Evolutionary conservation across 1,140 invertebrate genomes (phyloP), one percentile per base, ranked within the genome.

Genomic region (Phymastichus coffea): DNA sequence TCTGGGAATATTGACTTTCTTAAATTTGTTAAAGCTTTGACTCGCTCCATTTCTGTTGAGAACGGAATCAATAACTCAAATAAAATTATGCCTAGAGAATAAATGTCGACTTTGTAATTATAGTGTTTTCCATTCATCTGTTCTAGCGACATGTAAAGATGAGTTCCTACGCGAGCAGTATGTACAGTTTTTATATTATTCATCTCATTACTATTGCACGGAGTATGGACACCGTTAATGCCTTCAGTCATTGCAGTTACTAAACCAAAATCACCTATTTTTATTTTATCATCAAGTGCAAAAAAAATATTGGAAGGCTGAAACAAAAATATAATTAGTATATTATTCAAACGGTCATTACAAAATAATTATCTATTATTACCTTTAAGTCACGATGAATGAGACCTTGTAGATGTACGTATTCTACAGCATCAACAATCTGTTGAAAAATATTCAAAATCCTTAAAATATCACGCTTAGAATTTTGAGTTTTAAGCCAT

Each of bases 121-220:
- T 98, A 98, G 2, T 84, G 80, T 57, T 86, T 82, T 1, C 90
- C 88, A 10, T 81, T 78, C 12, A 89, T 80, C 81, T 98, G 96
- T 78, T 99, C 97, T 20, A 95, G 96, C 57, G 95, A 97, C 95
- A 98, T 98, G 74, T 99, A 99, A 1, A 98, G 79, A 35, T 91
- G 87, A 1, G 97, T 99, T 15, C 96, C 94, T 51, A 92, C 88
- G 64, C 84, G 79, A 37, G 85, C 83, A 0, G 90, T 92, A 65
- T 89, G 88, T 28, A 78, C 48, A 28, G 69, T 63, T 56, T 64
- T 69, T 26, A 61, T 40, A 55, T 41, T 48, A 44, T 62, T 56
- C 14, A 28, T 47, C 54, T 38, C 54, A 22, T 67, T 63, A 26
- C 59, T 66, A 55, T 68, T 61, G 40, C 64, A 54, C 12, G 66